phyloP scores from a whole-genome alignment of 92 coral and sea anemone genomes.

The Palythoa heliodiscus region DNA sequence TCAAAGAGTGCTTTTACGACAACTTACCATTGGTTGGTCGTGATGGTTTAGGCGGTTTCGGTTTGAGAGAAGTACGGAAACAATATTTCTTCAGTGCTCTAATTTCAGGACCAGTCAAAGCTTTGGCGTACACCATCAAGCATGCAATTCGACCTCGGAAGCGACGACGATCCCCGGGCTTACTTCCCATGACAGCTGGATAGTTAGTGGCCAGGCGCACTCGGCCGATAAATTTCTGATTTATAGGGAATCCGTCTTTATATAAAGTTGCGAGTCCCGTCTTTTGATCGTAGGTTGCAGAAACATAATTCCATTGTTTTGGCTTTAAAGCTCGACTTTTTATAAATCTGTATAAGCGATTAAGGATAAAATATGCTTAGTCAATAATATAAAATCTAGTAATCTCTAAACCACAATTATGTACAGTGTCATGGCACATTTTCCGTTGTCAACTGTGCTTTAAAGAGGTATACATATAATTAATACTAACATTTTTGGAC shows the following conservation, averaged over 20 bases:
- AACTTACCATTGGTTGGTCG: constrained; percentile 24
- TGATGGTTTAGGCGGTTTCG: constrained; percentile 22
- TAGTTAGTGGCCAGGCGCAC: constrained; percentile 71
- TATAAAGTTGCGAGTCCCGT: constrained; percentile 62
- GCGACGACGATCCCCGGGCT: constrained; percentile 66
- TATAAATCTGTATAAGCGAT: neutral
- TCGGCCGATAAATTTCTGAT: constrained; percentile 67
- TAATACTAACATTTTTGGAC: too few species aligned
- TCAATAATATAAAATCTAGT: too few species aligned
- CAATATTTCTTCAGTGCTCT: constrained; percentile 64
- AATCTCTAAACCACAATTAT: too few species aligned
- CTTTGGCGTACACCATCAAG: constrained; percentile 65
- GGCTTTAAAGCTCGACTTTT: constrained; percentile 43
- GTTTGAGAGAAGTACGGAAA: constrained; percentile 52
- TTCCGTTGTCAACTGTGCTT: too few species aligned
- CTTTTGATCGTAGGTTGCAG: constrained; percentile 62
- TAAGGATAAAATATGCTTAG: neutral
- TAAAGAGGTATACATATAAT: too few species aligned
- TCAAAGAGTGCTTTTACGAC: neutral
- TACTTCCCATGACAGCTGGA: constrained; percentile 80
- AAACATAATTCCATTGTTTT: constrained; percentile 67
- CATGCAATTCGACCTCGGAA: constrained; percentile 77
- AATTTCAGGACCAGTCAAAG: constrained; percentile 74
- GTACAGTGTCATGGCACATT: too few species aligned
- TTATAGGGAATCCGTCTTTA: constrained; percentile 65